Evolutionary conservation across 2,113 vertebrate genomes (phyloP).

Genomic region (Vulpes lagopus): DNA sequence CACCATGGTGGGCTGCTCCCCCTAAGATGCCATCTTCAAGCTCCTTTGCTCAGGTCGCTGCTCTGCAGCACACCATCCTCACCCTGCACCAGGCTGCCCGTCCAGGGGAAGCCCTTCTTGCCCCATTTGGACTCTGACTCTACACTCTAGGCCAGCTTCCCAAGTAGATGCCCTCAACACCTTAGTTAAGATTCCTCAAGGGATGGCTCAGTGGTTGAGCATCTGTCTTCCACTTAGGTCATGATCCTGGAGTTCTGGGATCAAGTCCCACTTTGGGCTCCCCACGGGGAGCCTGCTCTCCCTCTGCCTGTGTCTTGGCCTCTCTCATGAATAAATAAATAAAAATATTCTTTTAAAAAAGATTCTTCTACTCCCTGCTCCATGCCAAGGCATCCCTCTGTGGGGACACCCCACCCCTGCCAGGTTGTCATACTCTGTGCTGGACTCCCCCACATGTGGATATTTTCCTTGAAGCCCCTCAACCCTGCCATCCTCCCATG

Average conservation of each 20-base stretch:
- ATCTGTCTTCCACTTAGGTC: no score
- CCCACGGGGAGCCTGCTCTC: no score
- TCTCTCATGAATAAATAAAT: no score
- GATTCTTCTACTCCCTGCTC: no score
- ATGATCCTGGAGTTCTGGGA: no score
- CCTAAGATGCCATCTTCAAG: background rate
- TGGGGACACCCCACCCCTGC: background rate
- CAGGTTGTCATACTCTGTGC: no score
- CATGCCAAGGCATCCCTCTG: background rate
- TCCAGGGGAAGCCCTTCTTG: background rate
- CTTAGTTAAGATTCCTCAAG: background rate
- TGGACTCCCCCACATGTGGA: no score
- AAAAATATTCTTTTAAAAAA: no score
- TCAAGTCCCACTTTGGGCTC: no score
- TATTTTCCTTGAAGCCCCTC: background rate
- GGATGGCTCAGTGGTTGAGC: no score
- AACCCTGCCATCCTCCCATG: background rate
- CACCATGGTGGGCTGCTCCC: fast-evolving
- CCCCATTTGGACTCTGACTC: background rate
- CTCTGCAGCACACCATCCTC: background rate
- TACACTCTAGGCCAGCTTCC: background rate
- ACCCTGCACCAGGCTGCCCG: background rate
- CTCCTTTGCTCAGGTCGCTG: background rate
- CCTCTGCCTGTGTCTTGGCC: no score
- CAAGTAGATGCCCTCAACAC: background rate